A percentile compares a stretch with the other conserved stretches of the same genome.
These are phyloP conservation scores for Lepus americanus DNA, from an alignment of 2,113 vertebrate species.

Conservation along the genomic window DNA sequence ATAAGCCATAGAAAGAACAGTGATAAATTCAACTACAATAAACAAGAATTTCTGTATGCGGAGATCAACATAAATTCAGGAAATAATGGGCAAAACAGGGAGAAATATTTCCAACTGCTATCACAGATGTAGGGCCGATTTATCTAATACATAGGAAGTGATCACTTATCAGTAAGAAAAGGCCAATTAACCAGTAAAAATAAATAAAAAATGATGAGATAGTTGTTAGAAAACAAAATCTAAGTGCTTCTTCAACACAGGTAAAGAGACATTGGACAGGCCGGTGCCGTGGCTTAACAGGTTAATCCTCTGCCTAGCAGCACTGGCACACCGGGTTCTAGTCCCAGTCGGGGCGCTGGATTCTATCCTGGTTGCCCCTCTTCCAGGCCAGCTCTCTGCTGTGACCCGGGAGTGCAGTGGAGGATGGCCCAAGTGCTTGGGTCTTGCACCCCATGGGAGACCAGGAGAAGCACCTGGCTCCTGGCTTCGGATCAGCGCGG, in stretches of 20 bases:
- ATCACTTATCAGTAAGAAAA: not conserved
- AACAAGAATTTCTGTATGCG: not conserved
- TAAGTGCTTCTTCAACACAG: not conserved
- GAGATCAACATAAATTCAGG: constrained; percentile 22
- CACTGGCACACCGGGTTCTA: no score
- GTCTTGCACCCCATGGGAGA: no score
- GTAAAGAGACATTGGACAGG: no score
- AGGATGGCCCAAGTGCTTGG: no score
- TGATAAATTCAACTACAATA: not conserved
- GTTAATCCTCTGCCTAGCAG: no score
- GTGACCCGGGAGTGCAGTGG: no score
- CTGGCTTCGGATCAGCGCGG: no score
- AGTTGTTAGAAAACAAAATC: constrained; percentile 4
- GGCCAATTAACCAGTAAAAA: not conserved
- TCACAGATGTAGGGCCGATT: not conserved
- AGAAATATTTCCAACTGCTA: not conserved
- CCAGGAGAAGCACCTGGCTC: no score
- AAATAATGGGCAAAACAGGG: not conserved
- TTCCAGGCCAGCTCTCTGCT: no score
- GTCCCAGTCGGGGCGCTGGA: no score
- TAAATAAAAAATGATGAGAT: not conserved
- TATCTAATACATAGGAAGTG: not conserved
- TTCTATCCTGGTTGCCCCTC: no score
- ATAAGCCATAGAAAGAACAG: not conserved
- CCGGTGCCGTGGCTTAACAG: no score